phyloP scores from a whole-genome alignment of 2,888 invertebrate genomes.

The Eilema sororculum region DNA sequence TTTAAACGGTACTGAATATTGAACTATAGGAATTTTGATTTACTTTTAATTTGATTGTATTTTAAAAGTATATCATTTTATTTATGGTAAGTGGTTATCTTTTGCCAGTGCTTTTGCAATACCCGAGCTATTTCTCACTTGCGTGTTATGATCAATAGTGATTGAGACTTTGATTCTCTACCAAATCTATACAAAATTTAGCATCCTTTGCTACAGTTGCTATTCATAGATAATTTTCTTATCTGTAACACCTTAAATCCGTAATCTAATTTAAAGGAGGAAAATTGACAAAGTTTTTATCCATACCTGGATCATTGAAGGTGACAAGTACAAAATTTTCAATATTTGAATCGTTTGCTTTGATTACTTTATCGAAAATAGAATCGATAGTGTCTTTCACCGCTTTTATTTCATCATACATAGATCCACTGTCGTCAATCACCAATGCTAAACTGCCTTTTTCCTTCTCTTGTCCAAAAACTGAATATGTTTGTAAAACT shows the following conservation, averaged over 20 bases:
- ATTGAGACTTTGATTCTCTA: background rate
- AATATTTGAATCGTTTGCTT: constrained; percentile 64
- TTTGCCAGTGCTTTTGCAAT: background rate
- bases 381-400: constrained; percentile 59
- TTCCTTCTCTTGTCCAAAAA: constrained; percentile 29
- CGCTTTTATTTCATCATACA: constrained; percentile 64
- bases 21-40: too few species aligned
- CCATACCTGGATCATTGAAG: constrained; percentile 67
- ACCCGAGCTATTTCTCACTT: background rate
- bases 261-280: too few species aligned
- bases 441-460: constrained; percentile 72
- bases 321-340: constrained; percentile 72
- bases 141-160: background rate
- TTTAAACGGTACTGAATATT: background rate
- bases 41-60: too few species aligned
- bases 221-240: too few species aligned
- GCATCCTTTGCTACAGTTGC: background rate
- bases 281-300: background rate
- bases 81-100: background rate
- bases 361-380: constrained; percentile 70
- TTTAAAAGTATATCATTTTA: too few species aligned
- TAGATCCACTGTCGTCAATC: constrained; percentile 72
- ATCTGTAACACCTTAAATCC: too few species aligned
- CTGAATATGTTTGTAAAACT: background rate
- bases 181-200: too few species aligned